Evolutionary conservation across 1,140 invertebrate genomes (phyloP).

Genomic region (Parasteatoda tepidariorum): DNA sequence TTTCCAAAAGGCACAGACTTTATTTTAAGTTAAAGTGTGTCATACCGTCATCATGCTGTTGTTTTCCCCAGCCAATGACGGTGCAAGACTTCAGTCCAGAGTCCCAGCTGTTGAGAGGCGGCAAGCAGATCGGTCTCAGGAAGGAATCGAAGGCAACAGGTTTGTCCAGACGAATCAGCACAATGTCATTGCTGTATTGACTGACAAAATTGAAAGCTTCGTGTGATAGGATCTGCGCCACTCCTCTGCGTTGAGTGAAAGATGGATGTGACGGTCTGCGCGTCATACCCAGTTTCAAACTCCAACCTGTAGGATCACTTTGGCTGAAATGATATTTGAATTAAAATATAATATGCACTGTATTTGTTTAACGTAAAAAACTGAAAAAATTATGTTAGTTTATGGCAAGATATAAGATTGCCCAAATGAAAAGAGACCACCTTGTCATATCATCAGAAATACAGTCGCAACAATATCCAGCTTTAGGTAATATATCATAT

Average conservation of each 20-base stretch:
- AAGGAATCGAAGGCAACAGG: slow-evolving; percentile 79
- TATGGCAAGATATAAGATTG: too few relatives aligned
- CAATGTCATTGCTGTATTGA: slow-evolving; percentile 67
- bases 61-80: slow-evolving; percentile 65
- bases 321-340: slow-evolving; percentile 49
- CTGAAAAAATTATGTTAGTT: too few relatives aligned
- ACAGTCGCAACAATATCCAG: too few relatives aligned
- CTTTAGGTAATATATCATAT: too few relatives aligned
- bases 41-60: slow-evolving; percentile 63
- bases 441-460: too few relatives aligned
- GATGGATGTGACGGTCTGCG: slow-evolving; percentile 62
- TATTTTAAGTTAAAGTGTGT: too few relatives aligned
- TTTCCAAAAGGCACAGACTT: too few relatives aligned
- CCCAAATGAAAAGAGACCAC: too few relatives aligned
- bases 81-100: slow-evolving; percentile 57
- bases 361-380: too few relatives aligned
- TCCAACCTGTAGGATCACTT: slow-evolving; percentile 62
- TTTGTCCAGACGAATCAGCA: slow-evolving; percentile 86
- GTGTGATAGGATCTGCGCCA: slow-evolving; percentile 62
- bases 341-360: background rate
- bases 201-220: slow-evolving; percentile 61
- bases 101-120: slow-evolving; percentile 64
- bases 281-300: slow-evolving; percentile 63
- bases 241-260: slow-evolving; percentile 61
- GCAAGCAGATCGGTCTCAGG: slow-evolving; percentile 88